Evolutionary conservation across 2,113 vertebrate species (phyloP).

Genomic region (Mandrillus leucophaeus): DNA sequence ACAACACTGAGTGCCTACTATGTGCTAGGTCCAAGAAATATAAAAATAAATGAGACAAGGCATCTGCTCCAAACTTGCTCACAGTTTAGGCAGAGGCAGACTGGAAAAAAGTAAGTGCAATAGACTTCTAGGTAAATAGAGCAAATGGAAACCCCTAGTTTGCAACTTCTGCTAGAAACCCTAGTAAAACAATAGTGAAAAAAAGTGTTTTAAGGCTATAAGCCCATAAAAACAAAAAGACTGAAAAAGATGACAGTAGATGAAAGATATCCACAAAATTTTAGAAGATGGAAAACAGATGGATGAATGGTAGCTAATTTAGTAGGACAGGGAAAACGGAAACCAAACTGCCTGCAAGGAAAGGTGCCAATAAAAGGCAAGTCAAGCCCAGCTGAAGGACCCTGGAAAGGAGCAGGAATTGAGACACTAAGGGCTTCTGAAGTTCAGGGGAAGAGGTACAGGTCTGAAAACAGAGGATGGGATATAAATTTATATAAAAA

Average conservation of each 20-base stretch:
- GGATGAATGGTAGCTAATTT: background rate
- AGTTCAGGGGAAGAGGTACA: background rate
- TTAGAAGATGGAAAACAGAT: slow-evolving; percentile 39
- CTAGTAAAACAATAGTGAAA: slow-evolving; percentile 1
- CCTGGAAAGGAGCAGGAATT: background rate
- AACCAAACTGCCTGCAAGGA: background rate
- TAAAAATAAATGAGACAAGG: background rate
- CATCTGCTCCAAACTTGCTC: background rate
- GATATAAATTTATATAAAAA: background rate
- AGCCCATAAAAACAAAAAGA: slow-evolving; percentile 35
- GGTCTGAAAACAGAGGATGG: background rate
- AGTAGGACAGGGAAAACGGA: background rate
- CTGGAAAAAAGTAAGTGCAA: background rate
- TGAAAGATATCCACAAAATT: background rate
- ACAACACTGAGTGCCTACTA: background rate
- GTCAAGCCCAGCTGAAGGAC: background rate
- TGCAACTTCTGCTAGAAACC: slow-evolving; percentile 1
- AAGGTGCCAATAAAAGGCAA: background rate
- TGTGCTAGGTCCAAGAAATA: background rate
- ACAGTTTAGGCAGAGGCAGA: background rate
- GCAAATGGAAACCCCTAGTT: background rate
- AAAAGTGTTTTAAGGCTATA: background rate
- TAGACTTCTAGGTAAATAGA: background rate
- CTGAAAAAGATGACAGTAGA: background rate
- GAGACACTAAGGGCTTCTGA: background rate